phyloP scores from a whole-genome alignment of 2,888 invertebrate genomes.

The Hydrotaea cyrtoneurina region DNA sequence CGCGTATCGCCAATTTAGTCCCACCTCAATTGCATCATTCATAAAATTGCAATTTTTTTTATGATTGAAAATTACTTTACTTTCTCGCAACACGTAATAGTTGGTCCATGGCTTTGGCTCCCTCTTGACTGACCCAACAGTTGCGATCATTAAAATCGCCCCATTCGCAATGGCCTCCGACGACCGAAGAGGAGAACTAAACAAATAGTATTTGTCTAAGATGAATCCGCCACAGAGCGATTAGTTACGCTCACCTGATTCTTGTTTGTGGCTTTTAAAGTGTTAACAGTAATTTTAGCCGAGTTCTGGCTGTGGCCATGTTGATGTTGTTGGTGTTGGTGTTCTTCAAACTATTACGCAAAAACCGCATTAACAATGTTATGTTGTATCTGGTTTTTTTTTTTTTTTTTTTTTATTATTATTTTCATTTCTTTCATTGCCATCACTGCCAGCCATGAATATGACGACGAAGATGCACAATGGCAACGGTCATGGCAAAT shows the following conservation, averaged over 20 bases:
- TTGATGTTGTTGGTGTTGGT: slow-evolving; percentile 21
- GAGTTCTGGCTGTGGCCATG: neutral
- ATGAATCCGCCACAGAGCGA: neutral
- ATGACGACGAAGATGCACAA: too few relatives aligned
- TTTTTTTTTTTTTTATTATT: neutral
- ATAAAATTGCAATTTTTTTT: neutral
- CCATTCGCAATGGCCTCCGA: too few relatives aligned
- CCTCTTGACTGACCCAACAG: too few relatives aligned
- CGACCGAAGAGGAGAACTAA: too few relatives aligned
- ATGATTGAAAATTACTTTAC: slow-evolving; percentile 7
- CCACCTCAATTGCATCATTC: too few relatives aligned
- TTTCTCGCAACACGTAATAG: neutral
- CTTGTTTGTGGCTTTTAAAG: slow-evolving; percentile 25
- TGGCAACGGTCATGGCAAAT: too few relatives aligned
- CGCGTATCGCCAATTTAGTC: too few relatives aligned
- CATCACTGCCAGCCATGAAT: too few relatives aligned
- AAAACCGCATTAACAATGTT: slow-evolving; percentile 1
- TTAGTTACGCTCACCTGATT: neutral
- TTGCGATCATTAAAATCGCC: too few relatives aligned
- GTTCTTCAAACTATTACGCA: slow-evolving; percentile 1
- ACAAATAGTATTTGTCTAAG: neutral
- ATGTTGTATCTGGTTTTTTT: neutral
- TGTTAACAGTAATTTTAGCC: slow-evolving; percentile 46
- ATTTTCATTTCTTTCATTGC: too few relatives aligned
- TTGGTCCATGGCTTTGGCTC: too few relatives aligned